These are phyloP conservation scores for Hozukius guyotensis DNA, from an alignment of 2,797 vertebrate genomes.

Conservation along the genomic window DNA sequence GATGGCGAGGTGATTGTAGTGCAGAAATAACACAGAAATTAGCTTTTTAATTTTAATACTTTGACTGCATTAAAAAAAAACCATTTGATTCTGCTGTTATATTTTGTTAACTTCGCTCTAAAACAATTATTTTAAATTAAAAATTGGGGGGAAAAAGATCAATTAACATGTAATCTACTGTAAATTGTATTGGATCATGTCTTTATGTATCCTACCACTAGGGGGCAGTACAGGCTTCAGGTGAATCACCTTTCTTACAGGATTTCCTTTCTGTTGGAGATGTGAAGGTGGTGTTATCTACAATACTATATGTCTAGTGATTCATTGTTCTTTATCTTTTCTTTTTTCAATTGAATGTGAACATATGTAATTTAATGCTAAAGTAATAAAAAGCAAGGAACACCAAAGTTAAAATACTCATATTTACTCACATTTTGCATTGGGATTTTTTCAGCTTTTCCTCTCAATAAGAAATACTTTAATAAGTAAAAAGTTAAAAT, in stretches of 20 bases:
- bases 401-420: background rate
- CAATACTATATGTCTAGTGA: background rate
- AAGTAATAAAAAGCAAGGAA: background rate
- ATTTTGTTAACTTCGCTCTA: background rate
- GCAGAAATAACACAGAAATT: background rate
- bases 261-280: background rate
- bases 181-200: background rate
- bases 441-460: background rate
- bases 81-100: background rate
- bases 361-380: background rate
- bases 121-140: background rate
- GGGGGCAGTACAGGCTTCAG: conserved; percentile 42
- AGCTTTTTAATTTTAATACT: background rate
- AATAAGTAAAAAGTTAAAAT: background rate
- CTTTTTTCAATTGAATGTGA: background rate
- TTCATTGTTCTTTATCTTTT: background rate
- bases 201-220: conserved; percentile 6
- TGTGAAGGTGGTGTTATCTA: background rate
- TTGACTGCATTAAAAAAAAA: too few species aligned
- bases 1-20: background rate
- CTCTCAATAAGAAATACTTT: background rate
- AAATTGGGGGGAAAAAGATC: background rate
- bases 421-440: background rate
- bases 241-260: conserved; percentile 2
- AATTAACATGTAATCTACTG: background rate